phyloP scores from a whole-genome alignment of 2,113 vertebrate genomes.

The Myrmophylax atrothorax region DNA sequence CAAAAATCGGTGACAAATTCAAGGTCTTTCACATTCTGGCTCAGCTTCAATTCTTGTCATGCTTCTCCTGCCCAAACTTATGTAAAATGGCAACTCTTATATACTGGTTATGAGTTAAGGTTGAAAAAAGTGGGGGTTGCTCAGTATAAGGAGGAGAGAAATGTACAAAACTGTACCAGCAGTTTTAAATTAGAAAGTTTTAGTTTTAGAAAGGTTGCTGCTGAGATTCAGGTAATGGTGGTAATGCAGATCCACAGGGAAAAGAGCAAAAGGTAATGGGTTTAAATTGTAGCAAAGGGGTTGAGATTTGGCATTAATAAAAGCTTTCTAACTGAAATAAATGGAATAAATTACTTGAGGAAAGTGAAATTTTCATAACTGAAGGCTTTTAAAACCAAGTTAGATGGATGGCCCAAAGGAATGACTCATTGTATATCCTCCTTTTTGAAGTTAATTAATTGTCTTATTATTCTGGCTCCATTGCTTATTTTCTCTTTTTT shows the following conservation, averaged over 20 bases:
- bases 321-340: not conserved
- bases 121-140: not conserved
- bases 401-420: not conserved
- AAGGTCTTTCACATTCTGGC: not conserved
- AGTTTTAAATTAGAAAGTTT: not conserved
- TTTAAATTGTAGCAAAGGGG: not conserved
- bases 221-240: not conserved
- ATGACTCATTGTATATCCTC: not conserved
- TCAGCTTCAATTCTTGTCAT: not conserved
- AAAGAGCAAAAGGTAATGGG: not conserved
- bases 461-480: not conserved
- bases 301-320: not conserved
- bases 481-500: not conserved
- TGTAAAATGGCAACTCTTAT: fast-evolving
- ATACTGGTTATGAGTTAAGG: not conserved
- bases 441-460: not conserved
- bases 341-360: not conserved
- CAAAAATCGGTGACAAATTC: not conserved
- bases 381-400: not conserved
- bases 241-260: not conserved
- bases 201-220: not conserved
- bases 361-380: not conserved
- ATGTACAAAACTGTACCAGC: not conserved
- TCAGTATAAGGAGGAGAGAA: not conserved
- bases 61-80: not conserved